phyloP scores from a whole-genome alignment of 64 coral and sea anemone genomes.

The Actinia equina region DNA sequence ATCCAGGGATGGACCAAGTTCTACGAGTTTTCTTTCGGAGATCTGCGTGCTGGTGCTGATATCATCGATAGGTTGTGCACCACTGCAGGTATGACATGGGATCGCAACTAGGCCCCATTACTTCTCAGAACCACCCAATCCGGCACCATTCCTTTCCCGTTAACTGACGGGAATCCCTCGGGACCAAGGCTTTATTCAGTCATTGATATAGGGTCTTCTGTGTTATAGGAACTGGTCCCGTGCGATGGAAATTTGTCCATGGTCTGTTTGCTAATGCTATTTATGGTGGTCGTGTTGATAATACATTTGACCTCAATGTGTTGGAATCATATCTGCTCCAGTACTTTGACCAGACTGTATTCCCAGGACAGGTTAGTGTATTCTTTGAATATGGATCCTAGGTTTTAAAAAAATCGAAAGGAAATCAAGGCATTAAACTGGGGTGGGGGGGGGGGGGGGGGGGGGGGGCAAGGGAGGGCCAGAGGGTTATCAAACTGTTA shows the following conservation, averaged over 20 bases:
- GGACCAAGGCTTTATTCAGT: no score
- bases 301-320: constrained; percentile 88
- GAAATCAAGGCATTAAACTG: no score
- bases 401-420: no score
- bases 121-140: no score
- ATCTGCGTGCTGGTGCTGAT: constrained; percentile 89
- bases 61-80: constrained; percentile 93
- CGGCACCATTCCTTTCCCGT: no score
- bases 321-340: constrained; percentile 86
- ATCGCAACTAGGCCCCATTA: neutral
- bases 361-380: constrained; percentile 51
- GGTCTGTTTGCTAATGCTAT: constrained; percentile 91
- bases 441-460: no score
- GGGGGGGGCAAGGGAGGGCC: no score
- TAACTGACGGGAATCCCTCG: no score
- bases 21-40: constrained; percentile 92
- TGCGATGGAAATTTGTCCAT: constrained; percentile 93
- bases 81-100: constrained; percentile 53
- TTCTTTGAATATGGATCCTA: no score
- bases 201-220: neutral
- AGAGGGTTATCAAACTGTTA: no score
- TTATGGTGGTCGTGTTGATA: constrained; percentile 94
- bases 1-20: constrained; percentile 96
- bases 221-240: constrained; percentile 46
- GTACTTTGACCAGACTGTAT: constrained; percentile 91